Conservation (phyloP, 2,888 invertebrate genomes). For the Nymphalis polychloros region DNA sequence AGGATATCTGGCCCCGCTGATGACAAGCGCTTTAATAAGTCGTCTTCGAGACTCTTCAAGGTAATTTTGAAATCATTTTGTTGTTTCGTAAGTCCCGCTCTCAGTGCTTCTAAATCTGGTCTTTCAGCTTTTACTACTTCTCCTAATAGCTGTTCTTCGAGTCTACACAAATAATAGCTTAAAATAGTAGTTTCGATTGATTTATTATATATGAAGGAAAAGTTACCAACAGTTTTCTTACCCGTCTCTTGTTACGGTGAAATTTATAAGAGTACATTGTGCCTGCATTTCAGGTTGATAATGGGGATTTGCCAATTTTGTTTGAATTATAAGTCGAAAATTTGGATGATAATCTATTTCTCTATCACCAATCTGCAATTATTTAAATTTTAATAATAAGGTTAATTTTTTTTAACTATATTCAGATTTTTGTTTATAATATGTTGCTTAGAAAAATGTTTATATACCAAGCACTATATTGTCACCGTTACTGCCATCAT, state of each 20-base stretch:
- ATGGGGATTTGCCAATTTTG: constrained; percentile 97
- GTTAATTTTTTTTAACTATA: too few relatives aligned
- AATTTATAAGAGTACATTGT: constrained; percentile 96
- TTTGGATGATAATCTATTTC: constrained; percentile 93
- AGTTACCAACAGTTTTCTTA: constrained; percentile 42
- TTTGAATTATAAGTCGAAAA: constrained; percentile 93
- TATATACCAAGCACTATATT: too few relatives aligned
- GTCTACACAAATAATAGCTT: constrained; percentile 51
- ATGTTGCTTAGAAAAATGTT: too few relatives aligned
- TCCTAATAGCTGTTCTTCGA: constrained; percentile 95
- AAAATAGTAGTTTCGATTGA: not conserved
- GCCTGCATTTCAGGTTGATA: constrained; percentile 99
- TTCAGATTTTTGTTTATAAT: too few relatives aligned
- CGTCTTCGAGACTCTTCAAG: constrained; percentile 94
- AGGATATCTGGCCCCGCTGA: constrained; percentile 96
- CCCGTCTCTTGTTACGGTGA: constrained; percentile 96
- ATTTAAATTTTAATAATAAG: too few relatives aligned
- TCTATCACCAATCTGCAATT: constrained; percentile 93
- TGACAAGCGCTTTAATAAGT: constrained; percentile 91
- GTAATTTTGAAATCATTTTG: constrained; percentile 97
- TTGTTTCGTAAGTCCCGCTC: constrained; percentile 92
- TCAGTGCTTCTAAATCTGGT: constrained; percentile 92
- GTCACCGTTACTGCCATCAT: too few relatives aligned
- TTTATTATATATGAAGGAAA: constrained; percentile 7
- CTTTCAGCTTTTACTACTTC: constrained; percentile 96